Evolutionary conservation across 2,113 vertebrate genomes (phyloP), one percentile per base, ranked within the genome.

Genomic region (Cryptomyrus ogoouensis): DNA sequence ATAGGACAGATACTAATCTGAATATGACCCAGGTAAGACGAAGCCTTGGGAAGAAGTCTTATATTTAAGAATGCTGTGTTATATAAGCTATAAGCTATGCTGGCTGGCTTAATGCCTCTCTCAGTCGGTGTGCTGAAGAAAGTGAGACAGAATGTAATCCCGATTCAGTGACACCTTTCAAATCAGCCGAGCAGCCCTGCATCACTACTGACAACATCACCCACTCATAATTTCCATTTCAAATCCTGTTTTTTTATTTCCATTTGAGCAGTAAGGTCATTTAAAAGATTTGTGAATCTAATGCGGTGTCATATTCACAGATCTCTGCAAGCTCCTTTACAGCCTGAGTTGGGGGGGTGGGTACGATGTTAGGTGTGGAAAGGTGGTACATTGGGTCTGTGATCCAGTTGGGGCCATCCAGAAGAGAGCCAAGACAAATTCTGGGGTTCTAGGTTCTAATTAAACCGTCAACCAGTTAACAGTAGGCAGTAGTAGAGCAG

Each of bases 141-240:
- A 84, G 44, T 2, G 39, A 24, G 7, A 27, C 83, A n/a, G 9
- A 84, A 5, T 8, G 24, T 5, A 83, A 84, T 84, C 83, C 83
- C 1, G 44, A 84, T 24, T 24, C 83, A 46, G 83, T 21, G 44
- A 24, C 42, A 46, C 83, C 83, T 47, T 84, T 84, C 21, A 47
- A 84, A 84, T 84, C 6, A n/a, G 39, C 21, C 21, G 9, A 84
- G 44, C 44, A 46, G 21, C 83, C 19, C 83, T 47, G 44, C 83
- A 84, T 84, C 42, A 42, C 83, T n/a, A 47, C 83, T 24, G 83
- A 84, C 83, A 47, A 10, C 44, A n/a, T 46, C 83, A 47, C 44
- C 83, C 44, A 84, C 83, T 84, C 83, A 47, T 21, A 17, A 84
- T 84, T 47, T 47, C 80, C 80, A 47, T 83, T 84, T 47, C 83